Percentiles rank a stretch among this genome's conserved stretches.
phyloP scores from a whole-genome alignment of 2,797 vertebrate genomes.

The Staurois parvus region DNA sequence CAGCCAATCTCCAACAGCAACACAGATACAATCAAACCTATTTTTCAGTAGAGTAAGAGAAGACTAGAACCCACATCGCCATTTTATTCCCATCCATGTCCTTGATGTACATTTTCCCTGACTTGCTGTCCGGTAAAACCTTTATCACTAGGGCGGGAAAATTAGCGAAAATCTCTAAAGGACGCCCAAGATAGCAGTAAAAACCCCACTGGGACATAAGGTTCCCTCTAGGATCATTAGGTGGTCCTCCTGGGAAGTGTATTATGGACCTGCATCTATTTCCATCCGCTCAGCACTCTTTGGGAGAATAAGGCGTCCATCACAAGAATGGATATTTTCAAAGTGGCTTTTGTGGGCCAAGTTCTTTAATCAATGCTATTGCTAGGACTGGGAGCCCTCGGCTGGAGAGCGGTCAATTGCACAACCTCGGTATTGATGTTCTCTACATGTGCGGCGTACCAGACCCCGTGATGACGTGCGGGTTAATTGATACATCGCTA shows the following conservation, averaged over 20 bases:
- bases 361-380: conserved; percentile 46
- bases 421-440: conserved; percentile 32
- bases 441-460: conserved; percentile 9
- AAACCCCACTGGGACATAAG: too few relatives aligned
- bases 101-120: too few relatives aligned
- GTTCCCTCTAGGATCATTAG: too few relatives aligned
- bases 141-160: too few relatives aligned
- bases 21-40: too few relatives aligned
- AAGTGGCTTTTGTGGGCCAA: conserved; percentile 31
- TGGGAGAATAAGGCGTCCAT: conserved; percentile 26
- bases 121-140: too few relatives aligned
- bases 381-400: conserved; percentile 26
- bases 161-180: too few relatives aligned
- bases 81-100: too few relatives aligned
- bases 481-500: conserved; percentile 40
- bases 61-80: too few relatives aligned
- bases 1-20: too few relatives aligned
- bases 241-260: not conserved
- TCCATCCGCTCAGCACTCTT: not conserved
- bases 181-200: too few relatives aligned
- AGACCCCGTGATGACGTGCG: not conserved
- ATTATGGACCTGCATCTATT: conserved; percentile 20
- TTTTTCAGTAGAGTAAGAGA: too few relatives aligned
- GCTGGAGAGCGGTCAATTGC: conserved; percentile 40
- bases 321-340: conserved; percentile 20